Evolutionary conservation across 1,140 invertebrate genomes (phyloP), one percentile per base, ranked within the genome.

Genomic region (Ceratitis capitata): DNA sequence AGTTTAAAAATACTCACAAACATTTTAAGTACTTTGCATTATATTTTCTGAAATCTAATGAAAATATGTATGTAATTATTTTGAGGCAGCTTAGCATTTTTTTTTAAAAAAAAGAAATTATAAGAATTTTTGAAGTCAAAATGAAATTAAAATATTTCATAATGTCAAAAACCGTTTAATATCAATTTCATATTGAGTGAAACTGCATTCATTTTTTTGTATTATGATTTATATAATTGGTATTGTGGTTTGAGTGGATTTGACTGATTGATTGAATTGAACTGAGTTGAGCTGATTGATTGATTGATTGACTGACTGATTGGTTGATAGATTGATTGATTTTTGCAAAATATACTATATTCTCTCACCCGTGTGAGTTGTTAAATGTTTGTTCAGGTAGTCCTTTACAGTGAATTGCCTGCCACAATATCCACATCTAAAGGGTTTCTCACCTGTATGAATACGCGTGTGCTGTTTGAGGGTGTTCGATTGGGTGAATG

Each of bases 401-500:
- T 91, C 90, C 89, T 91, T 91, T 89, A 91, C 90, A 91, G 90
- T 91, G 89, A 91, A 91, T 89, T 89, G 89, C 89, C 90, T 91
- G 90, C 89, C 90, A 90, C 90, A 91, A 91, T 90, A 91, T 87
- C 89, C 90, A 91, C 90, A 91, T 91, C 90, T 91, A 91, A 91
- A 91, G 88, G 90, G 90, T 91, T 91, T 91, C 90, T 91, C 90
- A 91, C 90, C 90, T 91, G 90, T 91, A 90, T 91, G 90, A 88
- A 91, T 91, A 88, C 90, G 89, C 89, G 90, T 91, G 88, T 91
- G 90, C 90, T 91, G 90, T 91, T 91, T 91, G 88, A 91, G 89
- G 89, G 90, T 91, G 89, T 91, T 91, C 89, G 90, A 91, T 90
- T 91, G 90, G 88, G 95, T 96, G 91, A 97, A 97, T 86, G 94